Evolutionary conservation across 1,140 invertebrate species (phyloP), one percentile per base, ranked within the genome.

Genomic region (Polypedilum pembai): DNA sequence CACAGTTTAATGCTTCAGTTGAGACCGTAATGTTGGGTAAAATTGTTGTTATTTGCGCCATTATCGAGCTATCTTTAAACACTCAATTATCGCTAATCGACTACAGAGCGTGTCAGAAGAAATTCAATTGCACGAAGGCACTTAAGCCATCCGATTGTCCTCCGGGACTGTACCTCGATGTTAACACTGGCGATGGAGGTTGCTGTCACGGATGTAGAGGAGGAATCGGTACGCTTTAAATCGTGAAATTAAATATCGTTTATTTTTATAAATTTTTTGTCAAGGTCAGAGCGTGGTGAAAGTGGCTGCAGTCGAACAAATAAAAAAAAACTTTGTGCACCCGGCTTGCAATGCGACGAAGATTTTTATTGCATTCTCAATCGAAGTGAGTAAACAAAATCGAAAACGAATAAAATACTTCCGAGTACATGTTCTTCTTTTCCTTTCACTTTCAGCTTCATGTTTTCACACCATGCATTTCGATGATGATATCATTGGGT

Each of bases 161-260:
- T 17, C 72, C 73, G 8, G 78, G 78, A n/a, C 74, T 80, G 72
- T 78, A 78, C 5, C 73, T 83, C 17, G 75, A 76, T 8, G 77
- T 77, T 10, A 80, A 82, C 74, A 40, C 74, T 3, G 76, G 72
- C 33, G 77, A 83, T 76, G 78, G 77, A 18, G 79, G 79, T 33
- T 84, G 83, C 76, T 85, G 84, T 77, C 83, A 83, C 7, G 78
- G 78, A 17, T 85, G 84, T 76, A 75, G 65, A 40, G 75, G n/a
- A 15, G 73, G 24, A 66, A 74, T 40, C n/a, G 74, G 77, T 77
- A 56, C 33, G 10, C n/a, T 18, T 3, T 40, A n/a, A 40, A 40
- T 73, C 18, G 18, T 24, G 7, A 33, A 33, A 33, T 33, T n/a
- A 33, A 33, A 33, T 33, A 1, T 33, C 5, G 24, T 33, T 33